A percentile compares a stretch with the other conserved stretches of the same genome.
Conservation (phyloP, 2,888 invertebrate species). For the Malachius bipustulatus region DNA sequence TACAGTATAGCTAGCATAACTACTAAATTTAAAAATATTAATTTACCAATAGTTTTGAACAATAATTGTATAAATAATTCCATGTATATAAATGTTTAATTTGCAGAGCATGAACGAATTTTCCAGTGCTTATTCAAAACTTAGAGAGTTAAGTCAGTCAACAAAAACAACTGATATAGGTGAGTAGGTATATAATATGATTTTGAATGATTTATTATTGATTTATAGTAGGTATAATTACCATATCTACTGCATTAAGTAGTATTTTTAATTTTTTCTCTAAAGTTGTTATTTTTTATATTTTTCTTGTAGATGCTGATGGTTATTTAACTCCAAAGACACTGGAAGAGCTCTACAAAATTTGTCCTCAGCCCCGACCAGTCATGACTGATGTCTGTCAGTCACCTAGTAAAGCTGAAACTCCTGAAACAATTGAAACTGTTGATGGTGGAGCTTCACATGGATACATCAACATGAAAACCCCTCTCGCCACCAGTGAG, state of each 20-base stretch:
- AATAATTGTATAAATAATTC: constrained; percentile 8
- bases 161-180: constrained; percentile 15
- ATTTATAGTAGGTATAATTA: background rate
- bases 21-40: too few relatives aligned
- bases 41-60: too few relatives aligned
- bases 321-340: constrained; percentile 30
- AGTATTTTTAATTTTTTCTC: too few relatives aligned
- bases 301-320: constrained; percentile 23
- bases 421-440: too few relatives aligned
- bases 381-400: too few relatives aligned
- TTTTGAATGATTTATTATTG: background rate
- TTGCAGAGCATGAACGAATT: constrained; percentile 78
- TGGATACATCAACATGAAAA: constrained; percentile 27
- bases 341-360: constrained; percentile 30
- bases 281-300: constrained; percentile 7
- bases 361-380: constrained; percentile 34
- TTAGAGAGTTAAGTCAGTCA: constrained; percentile 58
- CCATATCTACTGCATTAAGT: too few relatives aligned
- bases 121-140: constrained; percentile 74
- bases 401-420: too few relatives aligned
- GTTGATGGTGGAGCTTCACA: too few relatives aligned
- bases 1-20: too few relatives aligned
- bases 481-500: too few relatives aligned
- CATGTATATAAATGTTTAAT: constrained; percentile 19
- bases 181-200: constrained; percentile 11